phyloP scores from a whole-genome alignment of 2,113 vertebrate species.

The Catharus fuscescens region DNA sequence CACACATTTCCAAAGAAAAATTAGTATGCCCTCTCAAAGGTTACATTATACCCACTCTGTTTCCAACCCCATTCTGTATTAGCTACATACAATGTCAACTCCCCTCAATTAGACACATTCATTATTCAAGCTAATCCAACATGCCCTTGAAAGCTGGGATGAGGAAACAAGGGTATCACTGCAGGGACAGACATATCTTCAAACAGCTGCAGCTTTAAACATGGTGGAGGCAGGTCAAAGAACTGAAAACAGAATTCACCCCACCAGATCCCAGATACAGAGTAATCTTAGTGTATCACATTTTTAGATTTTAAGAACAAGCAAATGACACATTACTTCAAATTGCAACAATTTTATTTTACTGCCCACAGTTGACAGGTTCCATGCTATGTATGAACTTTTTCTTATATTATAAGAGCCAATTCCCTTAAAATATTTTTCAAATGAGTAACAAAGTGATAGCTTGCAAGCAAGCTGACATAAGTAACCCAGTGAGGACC shows the following conservation, averaged over 20 bases:
- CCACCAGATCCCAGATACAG: not conserved
- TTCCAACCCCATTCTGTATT: not conserved
- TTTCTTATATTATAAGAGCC: not conserved
- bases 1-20: not conserved
- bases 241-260: not conserved
- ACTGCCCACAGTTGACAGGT: not conserved
- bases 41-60: not conserved
- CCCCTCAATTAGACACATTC: not conserved
- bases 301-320: not conserved
- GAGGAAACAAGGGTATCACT: not conserved
- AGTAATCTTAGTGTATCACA: not conserved
- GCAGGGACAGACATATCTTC: not conserved
- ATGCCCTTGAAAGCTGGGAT: not conserved
- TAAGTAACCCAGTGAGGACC: not conserved
- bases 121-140: constrained; percentile 25
- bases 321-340: not conserved
- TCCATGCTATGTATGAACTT: not conserved
- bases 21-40: not conserved
- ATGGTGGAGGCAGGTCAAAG: not conserved
- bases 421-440: not conserved
- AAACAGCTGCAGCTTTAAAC: not conserved
- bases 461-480: not conserved
- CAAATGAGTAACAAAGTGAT: not conserved
- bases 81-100: not conserved
- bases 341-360: not conserved